These are phyloP conservation scores for Drosophila birchii DNA, from an alignment of 2,888 invertebrate genomes.

Conservation along the genomic window DNA sequence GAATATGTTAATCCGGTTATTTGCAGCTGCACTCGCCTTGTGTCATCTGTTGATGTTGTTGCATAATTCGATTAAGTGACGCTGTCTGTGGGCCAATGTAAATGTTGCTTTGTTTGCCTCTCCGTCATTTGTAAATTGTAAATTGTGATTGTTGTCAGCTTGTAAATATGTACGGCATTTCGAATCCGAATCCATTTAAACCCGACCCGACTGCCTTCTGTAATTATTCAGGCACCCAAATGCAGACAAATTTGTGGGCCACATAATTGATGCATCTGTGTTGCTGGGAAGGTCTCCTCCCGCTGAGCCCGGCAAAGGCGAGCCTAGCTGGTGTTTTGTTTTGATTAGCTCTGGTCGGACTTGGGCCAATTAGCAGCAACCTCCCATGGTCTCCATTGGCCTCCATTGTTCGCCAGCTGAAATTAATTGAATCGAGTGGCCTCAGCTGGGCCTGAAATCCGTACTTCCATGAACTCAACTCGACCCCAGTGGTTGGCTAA, in stretches of 20 bases:
- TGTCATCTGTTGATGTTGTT: slow-evolving; percentile 47
- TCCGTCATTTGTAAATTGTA: slow-evolving; percentile 53
- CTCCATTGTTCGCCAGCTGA: slow-evolving; percentile 70
- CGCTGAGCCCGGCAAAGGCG: slow-evolving; percentile 41
- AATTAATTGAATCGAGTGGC: slow-evolving; percentile 76
- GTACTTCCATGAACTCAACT: slow-evolving; percentile 50
- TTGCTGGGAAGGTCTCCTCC: slow-evolving; percentile 4
- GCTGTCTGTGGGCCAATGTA: slow-evolving; percentile 51
- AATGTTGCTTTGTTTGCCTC: slow-evolving; percentile 66
- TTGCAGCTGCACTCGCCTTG: slow-evolving; percentile 43
- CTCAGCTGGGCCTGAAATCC: slow-evolving; percentile 69
- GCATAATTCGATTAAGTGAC: slow-evolving; percentile 76
- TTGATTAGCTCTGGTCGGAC: slow-evolving; percentile 71
- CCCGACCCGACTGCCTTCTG: slow-evolving; percentile 32
- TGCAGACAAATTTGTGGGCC: slow-evolving; percentile 73
- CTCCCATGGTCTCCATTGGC: slow-evolving; percentile 27
- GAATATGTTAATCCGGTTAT: slow-evolving; percentile 73
- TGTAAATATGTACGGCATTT: slow-evolving; percentile 20
- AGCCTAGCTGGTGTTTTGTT: slow-evolving; percentile 61
- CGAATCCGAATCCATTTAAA: slow-evolving; percentile 13
- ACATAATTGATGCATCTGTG: slow-evolving; percentile 69
- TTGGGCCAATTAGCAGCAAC: slow-evolving; percentile 61
- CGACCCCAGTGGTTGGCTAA: slow-evolving; percentile 27
- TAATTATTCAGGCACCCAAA: slow-evolving; percentile 70
- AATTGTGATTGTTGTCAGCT: slow-evolving; percentile 60